phyloP scores from a whole-genome alignment of 2,113 vertebrate genomes.

The Pygoscelis adeliae region DNA sequence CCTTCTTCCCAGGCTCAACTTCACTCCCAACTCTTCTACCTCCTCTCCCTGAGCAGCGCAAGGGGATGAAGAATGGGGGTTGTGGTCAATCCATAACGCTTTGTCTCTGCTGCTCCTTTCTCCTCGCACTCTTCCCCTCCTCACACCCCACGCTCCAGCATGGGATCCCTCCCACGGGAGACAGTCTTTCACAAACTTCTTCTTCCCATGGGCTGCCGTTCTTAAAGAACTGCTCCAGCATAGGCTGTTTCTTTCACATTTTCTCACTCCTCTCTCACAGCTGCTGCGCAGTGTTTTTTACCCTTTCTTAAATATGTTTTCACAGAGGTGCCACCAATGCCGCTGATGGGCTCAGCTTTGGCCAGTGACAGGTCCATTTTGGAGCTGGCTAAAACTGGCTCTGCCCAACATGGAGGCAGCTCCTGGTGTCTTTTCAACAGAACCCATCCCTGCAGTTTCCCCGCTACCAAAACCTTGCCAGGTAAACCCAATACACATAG shows the following conservation, averaged over 20 bases:
- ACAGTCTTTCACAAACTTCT: background rate
- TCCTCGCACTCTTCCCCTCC: background rate
- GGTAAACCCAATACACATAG: background rate
- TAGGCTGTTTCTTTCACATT: background rate
- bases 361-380: background rate
- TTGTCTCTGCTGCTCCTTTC: background rate
- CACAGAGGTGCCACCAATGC: background rate
- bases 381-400: background rate
- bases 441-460: background rate
- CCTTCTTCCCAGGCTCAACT: background rate
- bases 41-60: background rate
- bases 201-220: background rate
- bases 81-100: background rate
- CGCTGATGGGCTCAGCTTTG: background rate
- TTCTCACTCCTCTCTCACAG: background rate
- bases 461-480: background rate
- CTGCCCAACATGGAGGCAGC: background rate
- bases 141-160: background rate
- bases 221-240: background rate
- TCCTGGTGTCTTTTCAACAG: background rate
- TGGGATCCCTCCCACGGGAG: background rate
- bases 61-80: rapidly evolving
- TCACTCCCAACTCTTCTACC: background rate
- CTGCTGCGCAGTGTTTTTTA: background rate
- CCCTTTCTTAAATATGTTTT: background rate